A percentile compares a stretch with the other conserved stretches of the same genome.
phyloP scores from a whole-genome alignment of 1,140 invertebrate species.

The Lordiphosa mommai region DNA sequence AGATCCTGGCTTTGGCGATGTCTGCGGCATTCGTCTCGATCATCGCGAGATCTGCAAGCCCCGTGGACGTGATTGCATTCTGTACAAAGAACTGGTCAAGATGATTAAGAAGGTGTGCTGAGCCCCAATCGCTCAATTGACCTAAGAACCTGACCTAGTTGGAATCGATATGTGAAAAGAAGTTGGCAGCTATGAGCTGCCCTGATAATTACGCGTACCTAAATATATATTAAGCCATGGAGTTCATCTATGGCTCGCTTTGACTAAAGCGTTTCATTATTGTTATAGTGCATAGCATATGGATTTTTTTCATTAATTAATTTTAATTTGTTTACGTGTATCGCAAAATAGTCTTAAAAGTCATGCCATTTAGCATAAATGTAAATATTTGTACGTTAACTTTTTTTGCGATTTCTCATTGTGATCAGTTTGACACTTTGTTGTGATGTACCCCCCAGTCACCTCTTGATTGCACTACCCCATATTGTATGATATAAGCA shows the following conservation, averaged over 20 bases:
- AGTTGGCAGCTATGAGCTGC: slow-evolving; percentile 45
- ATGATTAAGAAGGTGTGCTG: slow-evolving; percentile 81
- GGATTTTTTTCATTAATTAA: slow-evolving; percentile 8
- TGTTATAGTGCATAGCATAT: slow-evolving; percentile 51
- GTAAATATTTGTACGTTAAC: slow-evolving; percentile 7
- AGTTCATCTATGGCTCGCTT: slow-evolving; percentile 9
- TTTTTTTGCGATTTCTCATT: slow-evolving; percentile 36
- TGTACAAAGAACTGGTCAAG: slow-evolving; percentile 84
- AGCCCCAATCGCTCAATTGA: slow-evolving; percentile 16
- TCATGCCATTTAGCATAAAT: slow-evolving; percentile 48
- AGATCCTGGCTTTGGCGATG: slow-evolving; percentile 85
- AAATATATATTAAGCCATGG: slow-evolving; percentile 22
- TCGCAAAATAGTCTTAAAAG: slow-evolving; percentile 19
- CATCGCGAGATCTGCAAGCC: slow-evolving; percentile 88
- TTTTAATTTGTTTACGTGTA: slow-evolving; percentile 18
- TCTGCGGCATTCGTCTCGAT: slow-evolving; percentile 85
- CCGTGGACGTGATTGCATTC: slow-evolving; percentile 83
- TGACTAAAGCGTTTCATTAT: slow-evolving; percentile 22
- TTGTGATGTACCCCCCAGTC: slow-evolving; percentile 26
- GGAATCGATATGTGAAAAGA: slow-evolving; percentile 62
- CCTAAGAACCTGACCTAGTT: slow-evolving; percentile 38
- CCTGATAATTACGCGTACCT: slow-evolving; percentile 59
- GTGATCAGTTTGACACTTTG: slow-evolving; percentile 38
- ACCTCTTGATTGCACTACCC: slow-evolving; percentile 18
- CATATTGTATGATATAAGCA: slow-evolving; percentile 23